These are phyloP conservation scores for Cephalotes varians DNA, from an alignment of 2,888 invertebrate species.

Conservation along the genomic window DNA sequence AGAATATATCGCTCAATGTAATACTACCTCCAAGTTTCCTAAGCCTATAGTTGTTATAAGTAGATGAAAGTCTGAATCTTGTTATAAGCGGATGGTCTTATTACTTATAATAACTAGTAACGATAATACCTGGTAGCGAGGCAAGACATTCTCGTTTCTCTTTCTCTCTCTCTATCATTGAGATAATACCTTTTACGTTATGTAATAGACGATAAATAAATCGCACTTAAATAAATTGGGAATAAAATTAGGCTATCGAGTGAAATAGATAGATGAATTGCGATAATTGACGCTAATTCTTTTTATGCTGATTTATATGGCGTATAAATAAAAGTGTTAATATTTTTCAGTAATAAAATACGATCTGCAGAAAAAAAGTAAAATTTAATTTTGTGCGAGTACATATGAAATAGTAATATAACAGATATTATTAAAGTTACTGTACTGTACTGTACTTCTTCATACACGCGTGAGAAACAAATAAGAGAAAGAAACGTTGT, in stretches of 20 bases:
- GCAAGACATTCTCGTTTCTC: conserved; percentile 37
- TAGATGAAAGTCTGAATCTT: conserved; percentile 45
- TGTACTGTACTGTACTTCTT: not conserved
- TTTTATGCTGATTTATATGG: not conserved
- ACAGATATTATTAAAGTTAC: not conserved
- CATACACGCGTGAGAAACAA: not conserved
- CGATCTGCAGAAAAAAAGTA: not conserved
- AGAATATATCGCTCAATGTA: conserved; percentile 26
- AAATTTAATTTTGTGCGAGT: not conserved
- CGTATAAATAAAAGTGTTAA: not conserved
- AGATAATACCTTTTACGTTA: conserved; percentile 17
- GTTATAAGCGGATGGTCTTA: conserved; percentile 51
- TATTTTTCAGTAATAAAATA: not conserved
- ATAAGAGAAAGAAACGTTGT: not conserved
- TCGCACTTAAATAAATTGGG: not conserved
- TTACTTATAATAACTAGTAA: conserved; percentile 62
- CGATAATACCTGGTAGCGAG: conserved; percentile 54
- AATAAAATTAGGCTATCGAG: not conserved
- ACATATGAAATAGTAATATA: not conserved
- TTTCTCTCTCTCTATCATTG: conserved; percentile 29
- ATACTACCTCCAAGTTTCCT: conserved; percentile 25
- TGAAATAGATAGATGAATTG: not conserved
- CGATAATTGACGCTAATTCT: not conserved
- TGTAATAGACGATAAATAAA: not conserved
- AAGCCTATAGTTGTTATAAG: conserved; percentile 44